Conservation (phyloP, 2,113 vertebrate species). For the Lampris megalopsis region DNA sequence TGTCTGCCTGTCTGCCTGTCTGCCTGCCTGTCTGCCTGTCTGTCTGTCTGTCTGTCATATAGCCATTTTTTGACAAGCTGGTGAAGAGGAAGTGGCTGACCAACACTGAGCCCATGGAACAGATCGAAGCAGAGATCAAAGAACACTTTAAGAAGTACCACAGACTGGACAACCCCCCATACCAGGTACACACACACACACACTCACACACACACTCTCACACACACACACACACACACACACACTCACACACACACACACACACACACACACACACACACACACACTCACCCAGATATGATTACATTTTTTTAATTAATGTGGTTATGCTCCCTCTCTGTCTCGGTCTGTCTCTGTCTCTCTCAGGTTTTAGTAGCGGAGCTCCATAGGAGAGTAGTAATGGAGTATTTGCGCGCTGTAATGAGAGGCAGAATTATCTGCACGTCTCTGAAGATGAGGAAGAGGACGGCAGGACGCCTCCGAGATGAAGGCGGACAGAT, state of each 20-base stretch:
- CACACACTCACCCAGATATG: background rate
- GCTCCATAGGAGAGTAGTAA: constrained; percentile 87
- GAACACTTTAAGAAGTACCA: constrained; percentile 84
- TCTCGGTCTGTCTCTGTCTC: background rate
- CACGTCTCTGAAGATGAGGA: constrained; percentile 86
- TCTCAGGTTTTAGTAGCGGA: constrained; percentile 85
- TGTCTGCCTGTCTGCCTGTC: background rate
- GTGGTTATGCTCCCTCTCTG: background rate
- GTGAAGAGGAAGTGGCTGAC: constrained; percentile 91
- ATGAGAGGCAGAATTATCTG: constrained; percentile 88
- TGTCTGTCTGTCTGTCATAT: background rate
- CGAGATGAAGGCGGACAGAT: constrained; percentile 86
- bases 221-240: too few species aligned
- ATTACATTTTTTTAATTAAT: too few species aligned
- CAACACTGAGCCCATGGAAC: constrained; percentile 87
- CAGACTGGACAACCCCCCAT: constrained; percentile 87
- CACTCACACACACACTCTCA: background rate
- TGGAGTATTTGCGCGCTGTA: constrained; percentile 88
- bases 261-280: background rate
- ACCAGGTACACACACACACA: constrained; percentile 81
- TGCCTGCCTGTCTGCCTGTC: background rate
- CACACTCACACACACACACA: background rate
- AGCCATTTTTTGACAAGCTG: constrained; percentile 89
- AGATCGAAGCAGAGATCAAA: constrained; percentile 84
- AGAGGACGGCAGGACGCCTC: constrained; percentile 85